A percentile compares a stretch with the other conserved stretches of the same genome.
Evolutionary conservation across 1,140 invertebrate genomes (phyloP).

Genomic region (Drosophila nasuta): DNA sequence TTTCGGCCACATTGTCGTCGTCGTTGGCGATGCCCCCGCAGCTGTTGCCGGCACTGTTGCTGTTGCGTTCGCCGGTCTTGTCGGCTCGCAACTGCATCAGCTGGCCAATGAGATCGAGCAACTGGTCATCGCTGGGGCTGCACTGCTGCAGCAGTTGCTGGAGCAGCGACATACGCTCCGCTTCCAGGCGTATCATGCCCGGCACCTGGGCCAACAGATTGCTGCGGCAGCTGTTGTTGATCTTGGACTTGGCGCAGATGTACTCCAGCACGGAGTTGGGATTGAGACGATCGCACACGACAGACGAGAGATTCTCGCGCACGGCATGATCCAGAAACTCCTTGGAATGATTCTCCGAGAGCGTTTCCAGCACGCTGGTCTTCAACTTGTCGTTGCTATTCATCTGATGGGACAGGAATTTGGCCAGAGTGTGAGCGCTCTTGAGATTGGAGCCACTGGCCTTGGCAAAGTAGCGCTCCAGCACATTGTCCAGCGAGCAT

Average conservation of each 20-base stretch:
- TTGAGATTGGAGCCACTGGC: conserved; percentile 49
- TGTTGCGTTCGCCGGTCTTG: conserved; percentile 27
- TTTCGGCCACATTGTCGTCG: conserved; percentile 69
- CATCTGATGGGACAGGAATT: conserved; percentile 77
- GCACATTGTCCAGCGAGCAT: conserved; percentile 61
- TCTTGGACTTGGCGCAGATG: conserved; percentile 83
- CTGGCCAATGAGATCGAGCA: conserved; percentile 72
- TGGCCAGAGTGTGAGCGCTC: conserved; percentile 54
- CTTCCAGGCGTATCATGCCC: conserved; percentile 65
- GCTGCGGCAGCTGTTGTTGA: conserved; percentile 68
- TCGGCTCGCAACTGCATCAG: conserved; percentile 56
- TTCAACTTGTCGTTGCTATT: conserved; percentile 66
- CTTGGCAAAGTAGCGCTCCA: conserved; percentile 69
- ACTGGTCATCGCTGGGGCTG: conserved; percentile 59
- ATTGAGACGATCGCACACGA: conserved; percentile 82
- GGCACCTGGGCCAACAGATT: conserved; percentile 68
- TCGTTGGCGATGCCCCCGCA: conserved; percentile 11
- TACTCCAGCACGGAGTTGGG: conserved; percentile 80
- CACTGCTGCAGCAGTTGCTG: conserved; percentile 60
- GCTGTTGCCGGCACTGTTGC: conserved; percentile 18
- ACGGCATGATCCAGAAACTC: conserved; percentile 83
- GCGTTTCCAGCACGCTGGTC: conserved; percentile 73
- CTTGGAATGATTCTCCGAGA: conserved; percentile 84
- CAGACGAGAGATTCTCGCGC: conserved; percentile 79
- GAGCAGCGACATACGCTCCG: conserved; percentile 63